phyloP scores from a whole-genome alignment of 1,140 invertebrate genomes.

The Acromyrmex heyeri region DNA sequence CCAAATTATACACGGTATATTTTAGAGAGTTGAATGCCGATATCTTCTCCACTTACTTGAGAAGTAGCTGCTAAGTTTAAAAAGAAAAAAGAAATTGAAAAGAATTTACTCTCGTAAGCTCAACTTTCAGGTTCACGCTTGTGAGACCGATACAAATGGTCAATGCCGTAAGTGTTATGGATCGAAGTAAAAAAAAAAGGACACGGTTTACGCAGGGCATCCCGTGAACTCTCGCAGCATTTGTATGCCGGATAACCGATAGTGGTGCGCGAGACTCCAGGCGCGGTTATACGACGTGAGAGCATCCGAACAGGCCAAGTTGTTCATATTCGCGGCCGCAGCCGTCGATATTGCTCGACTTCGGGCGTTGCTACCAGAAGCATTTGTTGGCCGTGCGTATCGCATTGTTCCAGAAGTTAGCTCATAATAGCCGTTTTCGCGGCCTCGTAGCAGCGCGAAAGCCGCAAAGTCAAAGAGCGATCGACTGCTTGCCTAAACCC shows the following conservation, averaged over 20 bases:
- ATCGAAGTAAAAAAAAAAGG: neutral
- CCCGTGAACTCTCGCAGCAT: neutral
- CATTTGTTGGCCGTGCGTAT: conserved; percentile 39
- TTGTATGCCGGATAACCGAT: neutral
- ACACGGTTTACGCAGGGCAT: neutral
- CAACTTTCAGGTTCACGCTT: neutral
- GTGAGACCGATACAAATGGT: conserved; percentile 1
- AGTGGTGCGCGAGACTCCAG: neutral
- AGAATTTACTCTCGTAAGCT: neutral
- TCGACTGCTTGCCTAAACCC: neutral
- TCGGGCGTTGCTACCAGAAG: conserved; percentile 40
- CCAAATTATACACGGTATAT: conserved; percentile 45
- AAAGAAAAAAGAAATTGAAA: neutral
- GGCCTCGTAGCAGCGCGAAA: neutral
- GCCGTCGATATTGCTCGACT: conserved; percentile 34
- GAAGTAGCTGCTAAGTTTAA: neutral
- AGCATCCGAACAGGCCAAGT: conserved; percentile 16
- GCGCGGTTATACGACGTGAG: neutral
- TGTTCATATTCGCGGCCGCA: conserved; percentile 38
- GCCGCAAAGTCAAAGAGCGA: conserved; percentile 58
- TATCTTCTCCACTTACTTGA: neutral
- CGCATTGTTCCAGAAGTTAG: conserved; percentile 59
- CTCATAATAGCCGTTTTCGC: conserved; percentile 48
- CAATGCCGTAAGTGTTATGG: neutral
- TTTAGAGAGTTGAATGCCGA: conserved; percentile 32